Evolutionary conservation across 2,113 vertebrate genomes (phyloP).

Genomic region (Columbina picui): DNA sequence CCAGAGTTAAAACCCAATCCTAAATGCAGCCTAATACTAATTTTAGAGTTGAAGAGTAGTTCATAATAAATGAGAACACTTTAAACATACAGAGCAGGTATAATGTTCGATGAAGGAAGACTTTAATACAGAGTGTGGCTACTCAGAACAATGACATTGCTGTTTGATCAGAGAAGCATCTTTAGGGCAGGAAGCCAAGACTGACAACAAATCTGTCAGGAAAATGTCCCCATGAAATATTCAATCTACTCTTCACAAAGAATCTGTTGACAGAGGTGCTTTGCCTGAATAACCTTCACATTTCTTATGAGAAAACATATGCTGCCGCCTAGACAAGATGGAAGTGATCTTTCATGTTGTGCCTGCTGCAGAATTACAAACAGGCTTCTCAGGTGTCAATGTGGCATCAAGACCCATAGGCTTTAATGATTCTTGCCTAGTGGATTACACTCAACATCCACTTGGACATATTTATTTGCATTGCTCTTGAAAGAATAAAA

Average conservation of each 20-base stretch:
- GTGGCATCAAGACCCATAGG: not conserved
- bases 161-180: not conserved
- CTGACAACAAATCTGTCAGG: conserved; percentile 48
- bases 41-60: not conserved
- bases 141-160: conserved; percentile 41
- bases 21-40: not conserved
- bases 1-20: not conserved
- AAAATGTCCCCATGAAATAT: conserved; percentile 64
- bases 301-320: conserved; percentile 55
- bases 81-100: not conserved
- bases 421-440: not conserved
- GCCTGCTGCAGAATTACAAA: conserved; percentile 29
- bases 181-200: conserved; percentile 52
- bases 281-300: conserved; percentile 51
- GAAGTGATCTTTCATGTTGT: conserved; percentile 2
- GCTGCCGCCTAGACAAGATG: conserved; percentile 17
- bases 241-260: conserved; percentile 65
- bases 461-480: not conserved
- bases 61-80: not conserved
- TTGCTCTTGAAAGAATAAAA: not conserved
- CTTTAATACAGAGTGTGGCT: not conserved
- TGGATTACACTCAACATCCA: not conserved
- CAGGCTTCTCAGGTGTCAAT: conserved; percentile 2
- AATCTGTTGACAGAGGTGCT: conserved; percentile 49
- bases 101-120: not conserved